Conservation (phyloP, 1,140 invertebrate species). For the Heliothis virescens region DNA sequence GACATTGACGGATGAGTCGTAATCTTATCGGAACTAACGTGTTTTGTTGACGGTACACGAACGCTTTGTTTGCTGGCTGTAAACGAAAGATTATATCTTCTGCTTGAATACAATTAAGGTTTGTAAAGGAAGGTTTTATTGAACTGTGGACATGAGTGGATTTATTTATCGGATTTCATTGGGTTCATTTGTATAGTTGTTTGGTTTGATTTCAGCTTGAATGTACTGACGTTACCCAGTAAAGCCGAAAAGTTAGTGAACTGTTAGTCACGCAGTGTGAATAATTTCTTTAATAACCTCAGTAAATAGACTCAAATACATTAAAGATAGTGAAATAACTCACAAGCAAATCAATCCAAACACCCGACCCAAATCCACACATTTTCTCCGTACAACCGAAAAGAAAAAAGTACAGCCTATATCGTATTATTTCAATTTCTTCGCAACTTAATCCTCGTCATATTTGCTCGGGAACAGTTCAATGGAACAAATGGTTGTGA, state of each 20-base stretch:
- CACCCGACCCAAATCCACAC: not conserved
- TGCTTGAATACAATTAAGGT: conserved; percentile 22
- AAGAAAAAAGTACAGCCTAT: not conserved
- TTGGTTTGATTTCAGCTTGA: too few relatives aligned
- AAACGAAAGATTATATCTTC: conserved; percentile 34
- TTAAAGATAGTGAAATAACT: not conserved
- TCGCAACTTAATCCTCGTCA: conserved; percentile 33
- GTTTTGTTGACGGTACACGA: conserved; percentile 28
- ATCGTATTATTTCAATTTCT: conserved; percentile 38
- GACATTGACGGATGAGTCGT: conserved; percentile 35
- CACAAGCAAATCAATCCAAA: conserved; percentile 1
- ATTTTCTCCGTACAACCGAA: not conserved
- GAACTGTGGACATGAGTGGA: not conserved
- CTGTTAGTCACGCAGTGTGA: too few relatives aligned
- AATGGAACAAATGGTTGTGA: conserved; percentile 40
- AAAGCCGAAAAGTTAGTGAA: too few relatives aligned
- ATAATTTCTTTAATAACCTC: not conserved
- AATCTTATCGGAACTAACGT: conserved; percentile 24
- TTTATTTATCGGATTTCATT: not conserved
- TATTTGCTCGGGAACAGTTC: conserved; percentile 24
- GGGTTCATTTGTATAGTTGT: too few relatives aligned
- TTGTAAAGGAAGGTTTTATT: not conserved
- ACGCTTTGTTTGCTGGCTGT: conserved; percentile 30
- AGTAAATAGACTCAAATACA: not conserved
- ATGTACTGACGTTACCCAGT: too few relatives aligned